Base-by-base conservation (phyloP, 2,113 vertebrate genomes). In the Bubo blakistoni region DNA sequence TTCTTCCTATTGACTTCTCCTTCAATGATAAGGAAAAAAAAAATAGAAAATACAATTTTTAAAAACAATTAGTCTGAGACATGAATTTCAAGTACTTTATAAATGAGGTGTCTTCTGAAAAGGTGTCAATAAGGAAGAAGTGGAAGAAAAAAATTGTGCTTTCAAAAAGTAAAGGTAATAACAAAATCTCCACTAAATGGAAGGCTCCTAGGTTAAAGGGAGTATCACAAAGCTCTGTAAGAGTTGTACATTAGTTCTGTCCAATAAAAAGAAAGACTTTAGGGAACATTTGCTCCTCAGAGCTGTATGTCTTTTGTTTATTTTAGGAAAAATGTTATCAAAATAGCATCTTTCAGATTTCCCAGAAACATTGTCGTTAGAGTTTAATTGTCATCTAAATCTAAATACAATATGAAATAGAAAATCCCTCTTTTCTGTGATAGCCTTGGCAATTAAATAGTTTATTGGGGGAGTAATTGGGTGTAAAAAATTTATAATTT, bases 41-140 rank as follows among this genome's bases (percentile, higher is more conserved):
- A 94, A 67, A 76, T 25, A 46, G 16, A 85, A 80, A 91, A 79
- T 12, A 47, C 7, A 47, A 6, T n/a, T 76, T 49, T 91, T 32
- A 9, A 62, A 92, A 96, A 92, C 46, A 84, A 91, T 81, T 96
- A 90, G 72, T 86, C 81, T 96, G 83, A 97, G 71, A 94, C 38
- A 96, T 96, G 47, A 94, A 92, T 97, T 95, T 96, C 93, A 96
- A 97, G 66, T 52, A 85, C 44, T 94, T 84, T 86, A 77, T 77
- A 95, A 97, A 95, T 78, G 30, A 96, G 26, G 2, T 32, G 15
- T 46, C 77, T 88, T 96, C 91, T 58, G 93, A 92, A 87, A 92
- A 84, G 17, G 16, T 84, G 18, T 59, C 66, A 92, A 13, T 19
- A 51, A 30, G 34, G 30, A 90, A 82, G 65, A 96, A 88, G 1